Evolutionary conservation across 2,797 vertebrate genomes (phyloP).

Genomic region (Sebastolobus alascanus): DNA sequence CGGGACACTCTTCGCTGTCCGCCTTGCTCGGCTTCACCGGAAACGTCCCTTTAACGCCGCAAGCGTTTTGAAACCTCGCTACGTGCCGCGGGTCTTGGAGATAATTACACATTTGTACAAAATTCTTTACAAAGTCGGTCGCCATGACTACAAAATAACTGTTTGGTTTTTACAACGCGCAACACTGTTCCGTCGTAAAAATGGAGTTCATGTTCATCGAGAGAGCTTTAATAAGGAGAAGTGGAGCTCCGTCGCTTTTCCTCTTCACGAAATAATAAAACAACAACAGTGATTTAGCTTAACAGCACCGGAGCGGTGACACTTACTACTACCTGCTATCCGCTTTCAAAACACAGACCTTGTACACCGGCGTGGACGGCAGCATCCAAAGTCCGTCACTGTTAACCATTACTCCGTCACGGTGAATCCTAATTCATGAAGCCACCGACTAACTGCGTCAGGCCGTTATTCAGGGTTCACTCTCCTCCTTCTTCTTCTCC

Average conservation of each 20-base stretch:
- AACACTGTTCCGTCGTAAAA: slow-evolving; percentile 9
- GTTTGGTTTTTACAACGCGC: neutral
- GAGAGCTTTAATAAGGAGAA: slow-evolving; percentile 7
- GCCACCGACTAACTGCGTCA: slow-evolving; percentile 61
- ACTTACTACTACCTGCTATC: neutral
- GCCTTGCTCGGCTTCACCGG: slow-evolving; percentile 53
- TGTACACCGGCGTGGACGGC: slow-evolving; percentile 10
- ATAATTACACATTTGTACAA: slow-evolving; percentile 76
- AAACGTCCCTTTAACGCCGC: slow-evolving; percentile 89
- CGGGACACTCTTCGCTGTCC: slow-evolving; percentile 26
- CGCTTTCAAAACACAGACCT: slow-evolving; percentile 25
- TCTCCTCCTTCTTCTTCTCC: neutral
- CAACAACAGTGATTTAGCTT: neutral
- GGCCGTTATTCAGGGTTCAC: neutral
- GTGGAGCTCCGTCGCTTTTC: slow-evolving; percentile 26
- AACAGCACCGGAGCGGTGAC: neutral
- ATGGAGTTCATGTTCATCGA: slow-evolving; percentile 45
- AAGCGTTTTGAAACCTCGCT: slow-evolving; percentile 91
- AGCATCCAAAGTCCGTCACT: slow-evolving; percentile 75
- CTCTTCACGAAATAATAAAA: neutral
- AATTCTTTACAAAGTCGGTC: slow-evolving; percentile 61
- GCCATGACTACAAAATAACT: slow-evolving; percentile 67
- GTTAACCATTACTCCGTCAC: slow-evolving; percentile 64
- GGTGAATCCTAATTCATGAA: neutral
- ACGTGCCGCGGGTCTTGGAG: slow-evolving; percentile 93